Evolutionary conservation across 2,797 vertebrate species (phyloP), one percentile per base, ranked within the genome.

Genomic region (Clarias fuscus): DNA sequence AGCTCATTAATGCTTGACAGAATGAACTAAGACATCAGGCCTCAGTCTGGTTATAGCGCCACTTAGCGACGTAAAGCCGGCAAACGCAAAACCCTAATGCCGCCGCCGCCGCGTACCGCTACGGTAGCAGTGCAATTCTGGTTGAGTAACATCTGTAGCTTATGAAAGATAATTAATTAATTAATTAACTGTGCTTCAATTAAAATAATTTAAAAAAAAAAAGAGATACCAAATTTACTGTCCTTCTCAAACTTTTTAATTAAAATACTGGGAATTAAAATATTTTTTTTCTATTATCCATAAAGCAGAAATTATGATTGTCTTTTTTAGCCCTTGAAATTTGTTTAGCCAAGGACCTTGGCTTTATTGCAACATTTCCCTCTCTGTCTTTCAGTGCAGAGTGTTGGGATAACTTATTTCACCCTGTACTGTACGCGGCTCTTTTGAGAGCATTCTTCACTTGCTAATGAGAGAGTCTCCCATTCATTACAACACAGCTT

Each of bases 381-480:
- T 56, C 37, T 83, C 27, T 80, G 81, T 87, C 85, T 87, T 90
- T 92, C 83, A 87, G 75, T 84, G 84, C 88, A 85, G 86, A 86
- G 88, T 89, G 88, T 87, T 88, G 90, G 88, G 86, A 90, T 87
- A 87, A 90, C 88, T 87, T 88, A 75, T 90, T 91, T 90, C 87
- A 90, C 88, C 85, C 90, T 87, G 85, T 86, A 85, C 84, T 87
- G 85, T 86, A 85, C 84, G 64, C 81, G 76, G 85, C 86, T 90
- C 91, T 89, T 91, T 91, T 89, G 89, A 91, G 84, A 82, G 84
- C 88, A 89, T 90, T 92, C 88, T 90, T 90, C 89, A 84, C 88
- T 89, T 90, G 89, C 88, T 90, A 92, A 90, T 89, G 87, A 92
- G 87, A 82, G 83, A 88, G 86, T 89, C 86, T 88, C 84, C 85